Percentiles rank a stretch among this genome's conserved stretches.
These are phyloP conservation scores for Apotomis capreana DNA, from an alignment of 2,888 invertebrate genomes.

Conservation along the genomic window DNA sequence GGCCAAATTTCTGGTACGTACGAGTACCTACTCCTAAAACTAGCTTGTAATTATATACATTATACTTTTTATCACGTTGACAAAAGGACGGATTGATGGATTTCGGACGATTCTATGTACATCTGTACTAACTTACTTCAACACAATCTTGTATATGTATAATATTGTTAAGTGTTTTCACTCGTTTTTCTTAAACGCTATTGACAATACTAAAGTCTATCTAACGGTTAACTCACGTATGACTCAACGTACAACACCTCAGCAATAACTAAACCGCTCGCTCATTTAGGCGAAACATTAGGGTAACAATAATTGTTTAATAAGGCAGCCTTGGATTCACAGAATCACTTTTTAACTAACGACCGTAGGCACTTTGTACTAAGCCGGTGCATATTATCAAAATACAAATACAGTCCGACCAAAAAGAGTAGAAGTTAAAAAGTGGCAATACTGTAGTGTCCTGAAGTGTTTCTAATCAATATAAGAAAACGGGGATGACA, in stretches of 20 bases:
- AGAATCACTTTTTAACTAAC: constrained; percentile 23
- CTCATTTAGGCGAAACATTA: constrained; percentile 44
- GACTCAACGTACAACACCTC: constrained; percentile 28
- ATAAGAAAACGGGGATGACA: no score
- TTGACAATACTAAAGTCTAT: background rate
- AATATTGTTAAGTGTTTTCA: background rate
- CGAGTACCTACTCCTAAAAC: constrained; percentile 14
- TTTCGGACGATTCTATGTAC: constrained; percentile 14
- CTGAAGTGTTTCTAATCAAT: no score
- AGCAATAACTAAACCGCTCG: constrained; percentile 18
- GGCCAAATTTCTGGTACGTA: constrained; percentile 18
- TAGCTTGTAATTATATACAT: constrained; percentile 27
- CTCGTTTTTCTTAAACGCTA: background rate
- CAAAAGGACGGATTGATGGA: constrained; percentile 44
- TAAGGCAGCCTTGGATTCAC: constrained; percentile 24
- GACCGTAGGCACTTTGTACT: constrained; percentile 28
- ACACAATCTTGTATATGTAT: background rate
- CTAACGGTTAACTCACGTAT: constrained; percentile 2
- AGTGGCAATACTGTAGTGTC: no score
- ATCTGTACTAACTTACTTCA: background rate
- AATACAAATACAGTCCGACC: background rate
- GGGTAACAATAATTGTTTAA: constrained; percentile 46
- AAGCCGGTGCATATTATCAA: constrained; percentile 4
- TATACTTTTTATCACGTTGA: constrained; percentile 43
- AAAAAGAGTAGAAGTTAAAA: no score